Evolutionary conservation across 2,888 invertebrate genomes (phyloP).

Genomic region (Prenolepis imparis): DNA sequence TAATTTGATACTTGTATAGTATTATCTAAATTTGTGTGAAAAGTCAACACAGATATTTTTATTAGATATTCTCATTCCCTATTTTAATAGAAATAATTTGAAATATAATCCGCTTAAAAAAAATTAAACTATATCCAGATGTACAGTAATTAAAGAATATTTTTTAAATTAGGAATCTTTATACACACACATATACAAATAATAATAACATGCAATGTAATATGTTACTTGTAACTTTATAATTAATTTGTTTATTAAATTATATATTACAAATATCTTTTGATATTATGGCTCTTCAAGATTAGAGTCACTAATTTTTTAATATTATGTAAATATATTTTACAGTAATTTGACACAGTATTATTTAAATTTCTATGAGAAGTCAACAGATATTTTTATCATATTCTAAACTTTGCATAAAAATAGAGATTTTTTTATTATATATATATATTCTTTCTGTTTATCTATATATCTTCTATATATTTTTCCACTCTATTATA

Average conservation of each 20-base stretch:
- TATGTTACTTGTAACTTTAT: too few species aligned
- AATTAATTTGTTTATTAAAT: too few species aligned
- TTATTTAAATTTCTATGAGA: neutral
- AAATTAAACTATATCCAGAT: too few species aligned
- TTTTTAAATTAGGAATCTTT: too few species aligned
- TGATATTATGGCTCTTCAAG: neutral
- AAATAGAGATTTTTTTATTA: neutral
- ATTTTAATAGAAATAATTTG: too few species aligned
- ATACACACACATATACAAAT: too few species aligned
- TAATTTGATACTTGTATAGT: neutral
- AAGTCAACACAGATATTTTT: too few species aligned
- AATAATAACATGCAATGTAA: too few species aligned
- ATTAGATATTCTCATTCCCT: too few species aligned
- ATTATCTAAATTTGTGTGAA: slow-evolving; percentile 1
- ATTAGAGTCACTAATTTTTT: neutral
- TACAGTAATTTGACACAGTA: neutral
- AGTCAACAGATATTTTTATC: slow-evolving; percentile 16
- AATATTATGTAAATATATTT: neutral
- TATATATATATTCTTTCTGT: neutral
- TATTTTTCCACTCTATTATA: neutral
- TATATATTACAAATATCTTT: neutral
- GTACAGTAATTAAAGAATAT: too few species aligned
- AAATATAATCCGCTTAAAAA: too few species aligned
- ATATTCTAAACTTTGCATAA: neutral
- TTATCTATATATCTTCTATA: neutral